These are phyloP conservation scores for Fratercula arctica DNA, from an alignment of 2,797 vertebrate genomes.

Conservation along the genomic window DNA sequence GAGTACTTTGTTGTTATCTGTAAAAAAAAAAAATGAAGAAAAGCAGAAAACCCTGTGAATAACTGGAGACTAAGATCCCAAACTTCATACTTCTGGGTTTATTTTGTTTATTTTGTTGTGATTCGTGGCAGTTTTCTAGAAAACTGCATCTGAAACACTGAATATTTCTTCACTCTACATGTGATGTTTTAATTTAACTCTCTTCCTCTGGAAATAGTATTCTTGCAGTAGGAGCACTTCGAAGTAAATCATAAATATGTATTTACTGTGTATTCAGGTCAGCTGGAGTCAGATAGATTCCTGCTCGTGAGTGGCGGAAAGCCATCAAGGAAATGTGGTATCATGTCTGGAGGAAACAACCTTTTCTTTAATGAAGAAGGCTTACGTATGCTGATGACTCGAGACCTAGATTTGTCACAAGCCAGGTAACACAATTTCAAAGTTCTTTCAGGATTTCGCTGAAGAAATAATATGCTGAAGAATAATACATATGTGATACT, in stretches of 20 bases:
- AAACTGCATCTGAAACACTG: neutral
- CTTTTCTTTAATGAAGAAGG: conserved; percentile 98
- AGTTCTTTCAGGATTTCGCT: neutral
- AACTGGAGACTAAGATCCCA: neutral
- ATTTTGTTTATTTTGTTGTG: neutral
- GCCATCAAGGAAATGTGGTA: conserved; percentile 95
- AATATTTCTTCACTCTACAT: neutral
- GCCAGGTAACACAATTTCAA: conserved; percentile 85
- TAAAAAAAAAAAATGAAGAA: neutral
- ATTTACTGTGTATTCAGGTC: conserved; percentile 76
- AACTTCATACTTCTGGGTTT: neutral
- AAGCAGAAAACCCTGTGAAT: neutral
- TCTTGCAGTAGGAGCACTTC: neutral
- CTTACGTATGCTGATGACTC: conserved; percentile 93
- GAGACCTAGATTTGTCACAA: conserved; percentile 93
- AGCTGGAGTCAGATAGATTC: conserved; percentile 89
- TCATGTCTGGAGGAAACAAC: conserved; percentile 97
- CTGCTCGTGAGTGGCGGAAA: conserved; percentile 93
- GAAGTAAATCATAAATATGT: conserved; percentile 30
- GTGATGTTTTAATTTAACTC: conserved; percentile 27
- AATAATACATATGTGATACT: neutral
- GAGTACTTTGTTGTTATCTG: neutral
- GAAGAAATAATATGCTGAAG: neutral
- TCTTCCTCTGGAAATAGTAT: conserved; percentile 1
- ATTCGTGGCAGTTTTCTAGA: neutral